A percentile compares a stretch with the other conserved stretches of the same genome.
phyloP scores from a whole-genome alignment of 2,113 vertebrate genomes.

The Eublepharis macularius region DNA sequence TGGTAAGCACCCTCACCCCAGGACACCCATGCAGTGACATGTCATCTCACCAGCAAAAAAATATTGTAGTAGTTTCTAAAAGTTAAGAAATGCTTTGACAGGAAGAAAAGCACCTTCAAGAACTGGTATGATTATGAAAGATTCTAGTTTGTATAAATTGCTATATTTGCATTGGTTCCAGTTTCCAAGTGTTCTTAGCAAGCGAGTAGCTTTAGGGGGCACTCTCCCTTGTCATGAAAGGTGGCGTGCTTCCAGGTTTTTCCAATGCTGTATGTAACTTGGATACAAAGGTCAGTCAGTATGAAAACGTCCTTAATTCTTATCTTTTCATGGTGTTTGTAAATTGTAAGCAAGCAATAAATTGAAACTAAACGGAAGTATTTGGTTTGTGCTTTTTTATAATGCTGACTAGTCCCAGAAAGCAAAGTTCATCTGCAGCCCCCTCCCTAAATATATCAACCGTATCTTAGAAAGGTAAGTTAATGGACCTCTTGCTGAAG shows the following conservation, averaged over 20 bases:
- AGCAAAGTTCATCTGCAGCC: not conserved
- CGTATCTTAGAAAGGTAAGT: not conserved
- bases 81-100: too few species aligned
- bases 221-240: not conserved
- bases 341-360: not conserved
- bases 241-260: not conserved
- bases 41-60: not conserved
- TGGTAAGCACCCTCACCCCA: too few species aligned
- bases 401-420: slow-evolving; percentile 1
- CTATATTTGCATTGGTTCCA: not conserved
- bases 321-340: not conserved
- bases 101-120: not conserved
- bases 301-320: not conserved
- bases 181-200: not conserved
- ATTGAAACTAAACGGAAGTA: not conserved
- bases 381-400: not conserved
- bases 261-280: not conserved
- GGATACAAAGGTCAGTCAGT: not conserved
- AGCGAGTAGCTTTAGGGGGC: not conserved
- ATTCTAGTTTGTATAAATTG: not conserved
- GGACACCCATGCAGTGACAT: too few species aligned
- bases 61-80: rapidly evolving
- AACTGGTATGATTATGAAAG: not conserved
- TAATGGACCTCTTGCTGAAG: not conserved
- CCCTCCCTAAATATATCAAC: not conserved